Conservation (phyloP, 1,140 invertebrate genomes). For the Reticulitermes speratus region DNA sequence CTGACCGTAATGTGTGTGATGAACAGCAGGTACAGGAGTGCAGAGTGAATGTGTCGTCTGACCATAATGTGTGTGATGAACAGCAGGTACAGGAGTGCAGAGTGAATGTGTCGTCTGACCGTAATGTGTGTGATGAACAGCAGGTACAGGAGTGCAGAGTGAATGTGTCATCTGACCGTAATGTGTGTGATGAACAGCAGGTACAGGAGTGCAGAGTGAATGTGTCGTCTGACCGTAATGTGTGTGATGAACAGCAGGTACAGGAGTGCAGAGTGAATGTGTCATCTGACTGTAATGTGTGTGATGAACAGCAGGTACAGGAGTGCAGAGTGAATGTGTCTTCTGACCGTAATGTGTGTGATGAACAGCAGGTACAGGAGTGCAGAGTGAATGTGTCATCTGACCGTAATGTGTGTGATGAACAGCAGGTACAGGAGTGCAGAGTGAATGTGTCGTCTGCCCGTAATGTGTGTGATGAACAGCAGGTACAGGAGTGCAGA, state of each 20-base stretch:
- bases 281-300: conserved; percentile 21
- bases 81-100: conserved; percentile 36
- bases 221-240: not conserved
- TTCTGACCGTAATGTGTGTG: conserved; percentile 22
- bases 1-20: conserved; percentile 31
- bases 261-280: not conserved
- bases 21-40: conserved; percentile 35
- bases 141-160: conserved; percentile 35
- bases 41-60: not conserved
- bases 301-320: conserved; percentile 36
- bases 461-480: conserved; percentile 33
- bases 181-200: conserved; percentile 37
- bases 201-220: conserved; percentile 31
- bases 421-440: conserved; percentile 35
- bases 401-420: conserved; percentile 31
- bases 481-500: conserved; percentile 35
- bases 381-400: not conserved
- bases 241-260: conserved; percentile 38
- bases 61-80: conserved; percentile 32
- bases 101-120: not conserved
- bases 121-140: conserved; percentile 35
- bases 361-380: conserved; percentile 37
- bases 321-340: not conserved
- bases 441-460: not conserved
- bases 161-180: not conserved